Conservation (phyloP, 2,797 vertebrate species). For the Buceros bicornis region DNA sequence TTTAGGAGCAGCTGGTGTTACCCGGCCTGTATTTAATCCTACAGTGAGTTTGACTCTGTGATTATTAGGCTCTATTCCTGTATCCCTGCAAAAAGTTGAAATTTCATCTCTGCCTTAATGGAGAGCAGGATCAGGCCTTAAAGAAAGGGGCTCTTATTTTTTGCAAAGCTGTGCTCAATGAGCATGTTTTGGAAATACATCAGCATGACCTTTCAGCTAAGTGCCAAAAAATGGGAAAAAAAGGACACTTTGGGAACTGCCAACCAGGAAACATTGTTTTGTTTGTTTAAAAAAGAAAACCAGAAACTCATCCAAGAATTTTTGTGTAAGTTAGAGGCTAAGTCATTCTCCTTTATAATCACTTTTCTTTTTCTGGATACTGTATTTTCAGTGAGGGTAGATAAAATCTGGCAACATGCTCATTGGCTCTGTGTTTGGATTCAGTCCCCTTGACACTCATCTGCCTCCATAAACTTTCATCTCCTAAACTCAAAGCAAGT, state of each 20-base stretch:
- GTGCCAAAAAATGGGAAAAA: conserved; percentile 73
- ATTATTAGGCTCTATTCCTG: neutral
- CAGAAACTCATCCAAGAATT: conserved; percentile 70
- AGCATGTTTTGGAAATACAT: conserved; percentile 70
- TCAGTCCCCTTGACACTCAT: conserved; percentile 68
- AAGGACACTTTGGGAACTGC: conserved; percentile 71
- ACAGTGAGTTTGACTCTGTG: neutral
- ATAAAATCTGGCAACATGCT: conserved; percentile 73
- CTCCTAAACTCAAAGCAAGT: conserved; percentile 74
- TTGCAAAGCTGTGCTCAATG: conserved; percentile 60
- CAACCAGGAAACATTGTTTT: conserved; percentile 78
- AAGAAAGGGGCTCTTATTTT: conserved; percentile 57
- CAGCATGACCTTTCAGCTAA: conserved; percentile 55
- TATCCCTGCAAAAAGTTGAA: neutral
- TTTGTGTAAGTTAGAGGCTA: conserved; percentile 76
- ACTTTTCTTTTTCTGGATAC: conserved; percentile 70
- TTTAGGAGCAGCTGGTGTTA: conserved; percentile 7
- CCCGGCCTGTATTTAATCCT: neutral
- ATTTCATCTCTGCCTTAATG: conserved; percentile 36
- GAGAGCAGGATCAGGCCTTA: conserved; percentile 13
- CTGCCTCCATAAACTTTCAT: conserved; percentile 75
- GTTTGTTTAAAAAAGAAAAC: conserved; percentile 79
- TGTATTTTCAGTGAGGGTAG: conserved; percentile 73
- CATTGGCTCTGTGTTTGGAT: conserved; percentile 57
- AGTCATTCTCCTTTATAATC: conserved; percentile 74